phyloP scores from a whole-genome alignment of 2,113 vertebrate genomes.

The Jaculus jaculus region DNA sequence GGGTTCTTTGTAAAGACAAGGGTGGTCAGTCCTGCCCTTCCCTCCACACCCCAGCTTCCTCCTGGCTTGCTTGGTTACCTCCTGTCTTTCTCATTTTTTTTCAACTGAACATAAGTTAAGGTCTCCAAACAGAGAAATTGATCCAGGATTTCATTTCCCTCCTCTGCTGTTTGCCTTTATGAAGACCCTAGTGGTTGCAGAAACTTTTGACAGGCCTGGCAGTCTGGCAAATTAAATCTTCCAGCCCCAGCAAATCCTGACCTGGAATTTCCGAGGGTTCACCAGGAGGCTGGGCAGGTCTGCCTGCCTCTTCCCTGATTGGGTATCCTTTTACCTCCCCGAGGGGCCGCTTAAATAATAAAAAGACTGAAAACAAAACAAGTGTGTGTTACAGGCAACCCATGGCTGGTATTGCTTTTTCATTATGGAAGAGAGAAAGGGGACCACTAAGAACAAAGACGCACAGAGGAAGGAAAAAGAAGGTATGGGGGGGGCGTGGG shows the following conservation, averaged over 20 bases:
- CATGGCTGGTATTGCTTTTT: not conserved
- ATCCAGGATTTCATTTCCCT: conserved; percentile 70
- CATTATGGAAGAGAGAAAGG: not conserved
- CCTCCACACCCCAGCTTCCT: fast-evolving
- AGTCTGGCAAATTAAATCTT: conserved; percentile 72
- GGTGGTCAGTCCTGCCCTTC: fast-evolving
- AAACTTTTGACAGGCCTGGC: conserved; percentile 54
- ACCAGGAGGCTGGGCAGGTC: not conserved
- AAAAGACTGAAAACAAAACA: conserved; percentile 58
- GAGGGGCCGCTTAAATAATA: conserved; percentile 44
- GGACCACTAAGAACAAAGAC: not conserved
- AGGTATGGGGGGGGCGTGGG: too few species aligned
- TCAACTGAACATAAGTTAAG: conserved; percentile 8
- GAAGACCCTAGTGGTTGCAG: conserved; percentile 47
- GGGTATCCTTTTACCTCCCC: not conserved
- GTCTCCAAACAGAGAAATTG: conserved; percentile 69
- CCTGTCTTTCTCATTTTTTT: not conserved
- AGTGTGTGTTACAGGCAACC: not conserved
- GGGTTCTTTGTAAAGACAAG: not conserved
- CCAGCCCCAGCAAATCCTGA: conserved; percentile 48
- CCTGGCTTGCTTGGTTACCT: not conserved
- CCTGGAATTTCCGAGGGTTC: not conserved
- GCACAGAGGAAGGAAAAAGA: not conserved
- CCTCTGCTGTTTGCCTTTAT: conserved; percentile 10
- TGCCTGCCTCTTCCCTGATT: not conserved